Conservation (phyloP, 2,888 invertebrate species). For the Lissonota sp. region DNA sequence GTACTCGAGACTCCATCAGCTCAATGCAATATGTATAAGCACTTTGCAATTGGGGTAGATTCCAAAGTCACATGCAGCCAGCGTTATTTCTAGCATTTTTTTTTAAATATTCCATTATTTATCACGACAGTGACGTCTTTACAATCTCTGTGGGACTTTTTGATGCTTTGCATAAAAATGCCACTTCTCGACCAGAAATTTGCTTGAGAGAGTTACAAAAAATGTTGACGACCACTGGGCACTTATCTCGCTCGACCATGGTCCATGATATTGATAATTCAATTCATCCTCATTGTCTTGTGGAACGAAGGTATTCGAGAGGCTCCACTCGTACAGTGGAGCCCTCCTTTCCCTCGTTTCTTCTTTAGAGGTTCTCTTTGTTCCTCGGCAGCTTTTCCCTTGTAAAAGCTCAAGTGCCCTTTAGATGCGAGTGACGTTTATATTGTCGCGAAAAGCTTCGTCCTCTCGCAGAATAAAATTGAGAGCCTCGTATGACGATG, state of each 20-base stretch:
- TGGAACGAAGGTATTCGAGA: conserved; percentile 25
- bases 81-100: too few relatives aligned
- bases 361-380: not conserved
- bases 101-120: too few relatives aligned
- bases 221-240: too few relatives aligned
- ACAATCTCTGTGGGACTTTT: too few relatives aligned
- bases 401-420: conserved; percentile 41
- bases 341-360: not conserved
- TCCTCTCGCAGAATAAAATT: conserved; percentile 20
- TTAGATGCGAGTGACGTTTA: conserved; percentile 36
- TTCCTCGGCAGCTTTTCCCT: conserved; percentile 20
- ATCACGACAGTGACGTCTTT: too few relatives aligned
- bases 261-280: conserved; percentile 24
- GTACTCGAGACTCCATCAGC: conserved; percentile 42
- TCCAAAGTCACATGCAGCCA: too few relatives aligned
- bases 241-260: not conserved
- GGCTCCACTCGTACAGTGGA: conserved; percentile 2
- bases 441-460: conserved; percentile 45
- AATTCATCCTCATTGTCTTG: not conserved
- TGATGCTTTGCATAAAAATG: too few relatives aligned
- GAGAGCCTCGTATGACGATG: conserved; percentile 37
- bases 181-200: not conserved
- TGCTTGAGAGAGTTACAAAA: not conserved
- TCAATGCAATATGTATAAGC: not conserved
- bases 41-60: not conserved